Evolutionary conservation across 2,797 vertebrate species (phyloP).

Genomic region (Rhynchonycteris naso): DNA sequence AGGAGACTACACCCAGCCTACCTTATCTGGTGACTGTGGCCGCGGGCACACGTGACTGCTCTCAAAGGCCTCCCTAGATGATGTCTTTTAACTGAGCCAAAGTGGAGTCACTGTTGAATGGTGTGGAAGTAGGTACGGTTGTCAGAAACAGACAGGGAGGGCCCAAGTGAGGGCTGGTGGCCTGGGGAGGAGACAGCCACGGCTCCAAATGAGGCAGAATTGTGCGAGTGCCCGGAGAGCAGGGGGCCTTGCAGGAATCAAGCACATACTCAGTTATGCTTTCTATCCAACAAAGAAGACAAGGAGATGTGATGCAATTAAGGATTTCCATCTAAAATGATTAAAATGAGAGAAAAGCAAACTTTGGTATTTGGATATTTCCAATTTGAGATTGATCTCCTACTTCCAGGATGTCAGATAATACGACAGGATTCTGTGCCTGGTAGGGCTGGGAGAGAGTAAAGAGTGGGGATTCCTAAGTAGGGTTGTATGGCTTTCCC

Average conservation of each 20-base stretch:
- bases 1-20: accelerated
- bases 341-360: neutral
- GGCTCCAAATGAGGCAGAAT: accelerated
- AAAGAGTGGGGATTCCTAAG: neutral
- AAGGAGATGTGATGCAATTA: neutral
- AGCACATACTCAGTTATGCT: neutral
- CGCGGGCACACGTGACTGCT: accelerated
- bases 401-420: neutral
- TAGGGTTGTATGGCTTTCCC: neutral
- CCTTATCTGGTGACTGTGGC: neutral
- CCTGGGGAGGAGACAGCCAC: neutral
- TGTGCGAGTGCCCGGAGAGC: neutral
- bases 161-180: neutral
- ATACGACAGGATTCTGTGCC: neutral
- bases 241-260: accelerated
- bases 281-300: neutral
- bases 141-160: neutral
- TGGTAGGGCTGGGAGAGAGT: accelerated
- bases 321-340: neutral
- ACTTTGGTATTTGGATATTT: neutral
- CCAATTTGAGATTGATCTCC: neutral
- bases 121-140: neutral
- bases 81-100: neutral
- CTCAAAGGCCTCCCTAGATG: neutral
- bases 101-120: neutral